These are phyloP conservation scores for Poecile atricapillus DNA, from an alignment of 2,113 vertebrate genomes.

Conservation along the genomic window DNA sequence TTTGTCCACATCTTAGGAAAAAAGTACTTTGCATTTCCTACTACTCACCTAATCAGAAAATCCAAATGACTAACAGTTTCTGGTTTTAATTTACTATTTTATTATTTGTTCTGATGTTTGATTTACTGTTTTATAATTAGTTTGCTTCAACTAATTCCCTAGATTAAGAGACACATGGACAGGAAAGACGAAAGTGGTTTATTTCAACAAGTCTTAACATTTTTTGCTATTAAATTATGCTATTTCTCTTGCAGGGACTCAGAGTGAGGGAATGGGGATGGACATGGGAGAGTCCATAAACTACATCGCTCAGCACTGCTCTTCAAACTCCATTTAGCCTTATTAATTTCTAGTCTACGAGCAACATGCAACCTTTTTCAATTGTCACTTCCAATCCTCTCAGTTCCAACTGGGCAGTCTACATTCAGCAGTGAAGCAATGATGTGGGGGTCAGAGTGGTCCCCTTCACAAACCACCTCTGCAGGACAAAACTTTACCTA, in stretches of 20 bases:
- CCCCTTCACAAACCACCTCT: background rate
- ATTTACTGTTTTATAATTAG: background rate
- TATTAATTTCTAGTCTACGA: background rate
- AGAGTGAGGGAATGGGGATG: background rate
- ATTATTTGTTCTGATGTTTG: background rate
- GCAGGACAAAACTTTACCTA: slow-evolving; percentile 73
- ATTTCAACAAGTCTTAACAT: background rate
- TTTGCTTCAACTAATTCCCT: background rate
- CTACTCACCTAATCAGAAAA: background rate
- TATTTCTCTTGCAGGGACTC: background rate
- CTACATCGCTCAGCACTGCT: background rate
- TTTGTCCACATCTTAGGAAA: background rate
- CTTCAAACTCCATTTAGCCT: background rate
- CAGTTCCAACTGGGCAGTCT: background rate
- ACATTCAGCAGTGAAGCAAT: background rate
- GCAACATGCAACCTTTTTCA: background rate
- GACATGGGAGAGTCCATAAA: background rate
- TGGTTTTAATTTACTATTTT: background rate
- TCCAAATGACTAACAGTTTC: background rate
- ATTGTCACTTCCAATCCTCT: background rate
- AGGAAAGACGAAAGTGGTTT: background rate
- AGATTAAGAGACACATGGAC: background rate
- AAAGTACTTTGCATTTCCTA: background rate
- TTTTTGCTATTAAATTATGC: background rate
- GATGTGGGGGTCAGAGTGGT: background rate